Evolutionary conservation across 1,140 invertebrate species (phyloP).

Genomic region (Caenorhabditis brenneri): DNA sequence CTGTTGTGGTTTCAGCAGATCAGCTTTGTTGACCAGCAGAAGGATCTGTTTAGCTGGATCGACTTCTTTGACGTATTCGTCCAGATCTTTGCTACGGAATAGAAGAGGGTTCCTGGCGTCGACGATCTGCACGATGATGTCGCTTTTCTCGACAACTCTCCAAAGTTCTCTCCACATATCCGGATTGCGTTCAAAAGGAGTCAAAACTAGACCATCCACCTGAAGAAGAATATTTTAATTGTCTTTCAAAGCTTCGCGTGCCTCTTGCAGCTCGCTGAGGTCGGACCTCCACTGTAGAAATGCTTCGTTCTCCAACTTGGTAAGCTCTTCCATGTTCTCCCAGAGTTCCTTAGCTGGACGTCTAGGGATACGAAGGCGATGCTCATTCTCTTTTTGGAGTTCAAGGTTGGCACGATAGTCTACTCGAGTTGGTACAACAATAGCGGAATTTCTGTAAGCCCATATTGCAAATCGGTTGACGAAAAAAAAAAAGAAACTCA

Average conservation of each 20-base stretch:
- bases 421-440: conserved; percentile 76
- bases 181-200: conserved; percentile 96
- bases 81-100: conserved; percentile 91
- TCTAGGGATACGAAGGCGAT: conserved; percentile 80
- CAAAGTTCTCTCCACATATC: conserved; percentile 98
- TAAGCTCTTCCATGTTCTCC: conserved; percentile 64
- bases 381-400: conserved; percentile 77
- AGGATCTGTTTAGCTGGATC: conserved; percentile 80
- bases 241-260: conserved; percentile 52
- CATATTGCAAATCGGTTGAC: conserved; percentile 82
- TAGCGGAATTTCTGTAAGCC: conserved; percentile 79
- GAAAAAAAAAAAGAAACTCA: conserved; percentile 71
- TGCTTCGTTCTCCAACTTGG: conserved; percentile 59
- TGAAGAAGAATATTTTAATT: conserved; percentile 51
- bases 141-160: conserved; percentile 94
- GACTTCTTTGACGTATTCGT: conserved; percentile 87
- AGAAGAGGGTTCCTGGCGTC: conserved; percentile 94
- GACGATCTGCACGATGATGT: conserved; percentile 92
- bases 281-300: conserved; percentile 66
- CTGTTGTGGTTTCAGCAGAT: conserved; percentile 84
- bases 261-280: conserved; percentile 65
- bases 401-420: conserved; percentile 76
- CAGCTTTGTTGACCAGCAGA: conserved; percentile 92
- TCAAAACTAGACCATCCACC: conserved; percentile 81
- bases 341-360: conserved; percentile 60